Evolutionary conservation across 2,888 invertebrate genomes (phyloP).

Genomic region (Campopleginae sp.): DNA sequence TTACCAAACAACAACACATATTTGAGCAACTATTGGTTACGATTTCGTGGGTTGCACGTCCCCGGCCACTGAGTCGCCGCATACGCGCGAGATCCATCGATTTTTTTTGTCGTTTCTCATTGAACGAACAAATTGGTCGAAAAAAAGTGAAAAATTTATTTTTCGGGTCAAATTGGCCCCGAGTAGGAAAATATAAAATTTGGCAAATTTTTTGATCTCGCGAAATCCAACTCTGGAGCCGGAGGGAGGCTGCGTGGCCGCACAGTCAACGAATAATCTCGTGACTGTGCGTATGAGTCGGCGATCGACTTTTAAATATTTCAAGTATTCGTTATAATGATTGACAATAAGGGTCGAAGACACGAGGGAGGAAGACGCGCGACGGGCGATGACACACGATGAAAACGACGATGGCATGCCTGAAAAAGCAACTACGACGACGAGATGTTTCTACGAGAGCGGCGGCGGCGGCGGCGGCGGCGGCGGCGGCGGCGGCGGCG

Average conservation of each 20-base stretch:
- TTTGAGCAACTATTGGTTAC: slow-evolving; percentile 65
- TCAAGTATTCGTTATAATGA: slow-evolving; percentile 25
- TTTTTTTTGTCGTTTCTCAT: background rate
- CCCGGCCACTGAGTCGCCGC: slow-evolving; percentile 31
- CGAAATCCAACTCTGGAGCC: slow-evolving; percentile 14
- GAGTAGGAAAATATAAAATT: background rate
- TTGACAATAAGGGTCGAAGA: slow-evolving; percentile 55
- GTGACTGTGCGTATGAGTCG: slow-evolving; percentile 50
- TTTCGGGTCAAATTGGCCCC: background rate
- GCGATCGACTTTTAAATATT: background rate
- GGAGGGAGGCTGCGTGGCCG: slow-evolving; percentile 38
- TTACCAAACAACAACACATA: slow-evolving; percentile 60
- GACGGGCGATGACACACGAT: slow-evolving; percentile 44
- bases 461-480: background rate
- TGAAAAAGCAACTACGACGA: slow-evolving; percentile 63
- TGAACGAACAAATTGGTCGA: background rate
- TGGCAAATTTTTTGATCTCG: background rate
- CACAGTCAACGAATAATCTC: slow-evolving; percentile 51
- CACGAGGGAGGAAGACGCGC: slow-evolving; percentile 53
- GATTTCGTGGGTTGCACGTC: slow-evolving; percentile 42
- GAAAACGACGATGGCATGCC: slow-evolving; percentile 60
- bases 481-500: background rate
- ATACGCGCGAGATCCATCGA: background rate
- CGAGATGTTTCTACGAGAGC: slow-evolving; percentile 60
- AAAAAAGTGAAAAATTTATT: background rate